These are phyloP conservation scores for Bombus ignitus DNA, from an alignment of 1,140 invertebrate species.

Conservation along the genomic window DNA sequence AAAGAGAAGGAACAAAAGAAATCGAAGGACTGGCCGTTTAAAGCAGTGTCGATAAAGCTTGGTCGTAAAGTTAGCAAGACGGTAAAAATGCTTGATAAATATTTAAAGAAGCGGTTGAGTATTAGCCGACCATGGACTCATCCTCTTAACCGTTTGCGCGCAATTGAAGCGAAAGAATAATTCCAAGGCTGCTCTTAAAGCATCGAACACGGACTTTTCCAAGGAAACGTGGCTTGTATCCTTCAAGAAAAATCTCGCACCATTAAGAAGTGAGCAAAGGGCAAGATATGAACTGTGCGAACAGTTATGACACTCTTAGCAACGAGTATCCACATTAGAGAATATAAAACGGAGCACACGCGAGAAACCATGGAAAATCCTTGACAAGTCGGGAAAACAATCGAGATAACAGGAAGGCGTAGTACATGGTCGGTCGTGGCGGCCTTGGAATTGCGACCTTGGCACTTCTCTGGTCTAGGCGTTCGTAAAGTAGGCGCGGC, in stretches of 20 bases:
- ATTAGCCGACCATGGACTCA: not conserved
- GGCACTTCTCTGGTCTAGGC: constrained; percentile 42
- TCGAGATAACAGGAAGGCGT: not conserved
- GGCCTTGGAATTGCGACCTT: constrained; percentile 53
- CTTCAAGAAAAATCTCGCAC: not conserved
- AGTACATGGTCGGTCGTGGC: not conserved
- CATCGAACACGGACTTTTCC: not conserved
- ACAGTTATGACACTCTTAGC: too few species aligned
- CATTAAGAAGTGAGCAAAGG: not conserved
- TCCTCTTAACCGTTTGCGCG: constrained; percentile 13
- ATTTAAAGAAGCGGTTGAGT: constrained; percentile 32
- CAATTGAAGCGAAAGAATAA: constrained; percentile 31
- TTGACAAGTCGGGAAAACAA: not conserved
- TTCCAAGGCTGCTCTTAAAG: constrained; percentile 18
- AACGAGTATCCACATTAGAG: too few species aligned
- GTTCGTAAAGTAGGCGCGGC: constrained; percentile 73
- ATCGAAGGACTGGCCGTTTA: not conserved
- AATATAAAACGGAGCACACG: too few species aligned
- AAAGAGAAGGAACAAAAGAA: not conserved
- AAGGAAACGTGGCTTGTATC: not conserved
- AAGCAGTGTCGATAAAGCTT: not conserved
- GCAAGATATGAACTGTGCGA: too few species aligned
- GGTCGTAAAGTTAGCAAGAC: not conserved
- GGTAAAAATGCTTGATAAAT: constrained; percentile 23
- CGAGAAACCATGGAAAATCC: not conserved